Base-by-base conservation (phyloP, 2,888 invertebrate genomes). In the Pristionchus arcanus region DNA sequence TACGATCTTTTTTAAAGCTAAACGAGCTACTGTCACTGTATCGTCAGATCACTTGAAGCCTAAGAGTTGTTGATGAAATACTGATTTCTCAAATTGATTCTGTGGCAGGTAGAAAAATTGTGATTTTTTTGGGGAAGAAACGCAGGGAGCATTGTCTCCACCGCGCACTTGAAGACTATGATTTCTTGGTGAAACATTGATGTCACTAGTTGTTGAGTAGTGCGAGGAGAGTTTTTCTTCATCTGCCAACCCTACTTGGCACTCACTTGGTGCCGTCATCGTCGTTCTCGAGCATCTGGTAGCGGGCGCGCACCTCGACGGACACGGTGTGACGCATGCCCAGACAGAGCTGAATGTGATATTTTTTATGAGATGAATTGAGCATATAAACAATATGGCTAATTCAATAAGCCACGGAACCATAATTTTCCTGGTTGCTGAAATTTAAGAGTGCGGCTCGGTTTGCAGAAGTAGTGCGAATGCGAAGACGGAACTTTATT, bases 251-350 rank as follows among this genome's bases (percentile, higher is more conserved):
- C n/a, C n/a, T 1, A 53, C 16, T 19, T 11, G 28, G 37, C 5
- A 37, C 81, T 49, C 53, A 88, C 87, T 74, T 88, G 25, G 94
- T 95, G 90, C 94, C 94, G 55, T 94, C 91, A 13, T 94, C 95
- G 85, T 94, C 94, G 90, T 95, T 95, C 81, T 94, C 93, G 63
- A 94, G 91, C 94, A 94, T 94, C 83, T 93, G 91, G 89, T 94
- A 94, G 53, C 91, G 90, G 19, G 93, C 93, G 19, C 92, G 91
- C 49, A 94, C 93, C 68, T 94, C 94, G 19, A 93, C 94, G 0
- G 92, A 93, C 19, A 94, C 92, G 86, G 94, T 94, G 91, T 94
- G 94, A 83, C 92, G 91, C 90, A 92, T 92, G 66, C 94, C 94
- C 71, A 92, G 89, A 89, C 94, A 94, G 28, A 94, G 90, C 94